Conservation (phyloP, 2,113 vertebrate species). For the Agelaius phoeniceus region DNA sequence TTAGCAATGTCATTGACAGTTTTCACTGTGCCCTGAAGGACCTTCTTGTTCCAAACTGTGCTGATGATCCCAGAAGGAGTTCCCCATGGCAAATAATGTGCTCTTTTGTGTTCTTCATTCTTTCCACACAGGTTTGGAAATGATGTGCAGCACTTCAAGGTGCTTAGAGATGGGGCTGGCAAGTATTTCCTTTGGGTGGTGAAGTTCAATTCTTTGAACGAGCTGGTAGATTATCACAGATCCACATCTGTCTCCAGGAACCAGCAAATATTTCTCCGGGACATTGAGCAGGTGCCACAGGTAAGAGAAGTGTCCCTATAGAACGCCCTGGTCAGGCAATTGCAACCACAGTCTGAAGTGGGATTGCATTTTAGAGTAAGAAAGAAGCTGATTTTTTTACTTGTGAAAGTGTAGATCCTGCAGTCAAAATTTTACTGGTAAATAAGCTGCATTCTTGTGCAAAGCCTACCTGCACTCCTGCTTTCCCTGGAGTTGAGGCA, state of each 20-base stretch:
- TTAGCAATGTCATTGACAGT: not conserved
- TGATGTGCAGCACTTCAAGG: constrained; percentile 98
- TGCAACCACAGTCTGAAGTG: not conserved
- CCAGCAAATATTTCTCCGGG: constrained; percentile 98
- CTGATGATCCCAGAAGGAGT: not conserved
- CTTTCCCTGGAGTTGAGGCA: not conserved
- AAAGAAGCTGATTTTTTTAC: not conserved
- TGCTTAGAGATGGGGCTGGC: constrained; percentile 95
- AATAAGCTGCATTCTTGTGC: not conserved
- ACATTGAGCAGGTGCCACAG: constrained; percentile 97
- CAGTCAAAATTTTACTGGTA: not conserved
- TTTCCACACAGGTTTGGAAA: constrained; percentile 87
- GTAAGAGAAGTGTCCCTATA: constrained; percentile 65
- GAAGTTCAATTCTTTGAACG: constrained; percentile 98
- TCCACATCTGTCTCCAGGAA: constrained; percentile 97
- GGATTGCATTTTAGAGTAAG: not conserved
- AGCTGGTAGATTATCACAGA: constrained; percentile 98
- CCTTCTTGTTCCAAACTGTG: not conserved
- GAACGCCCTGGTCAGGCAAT: not conserved
- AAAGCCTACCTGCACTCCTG: not conserved
- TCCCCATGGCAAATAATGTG: not conserved
- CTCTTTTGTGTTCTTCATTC: not conserved
- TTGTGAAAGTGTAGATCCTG: not conserved
- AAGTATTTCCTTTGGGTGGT: constrained; percentile 99
- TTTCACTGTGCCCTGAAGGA: not conserved